Base-by-base conservation (phyloP, 2,888 invertebrate genomes). In the Zonitis immaculata region DNA sequence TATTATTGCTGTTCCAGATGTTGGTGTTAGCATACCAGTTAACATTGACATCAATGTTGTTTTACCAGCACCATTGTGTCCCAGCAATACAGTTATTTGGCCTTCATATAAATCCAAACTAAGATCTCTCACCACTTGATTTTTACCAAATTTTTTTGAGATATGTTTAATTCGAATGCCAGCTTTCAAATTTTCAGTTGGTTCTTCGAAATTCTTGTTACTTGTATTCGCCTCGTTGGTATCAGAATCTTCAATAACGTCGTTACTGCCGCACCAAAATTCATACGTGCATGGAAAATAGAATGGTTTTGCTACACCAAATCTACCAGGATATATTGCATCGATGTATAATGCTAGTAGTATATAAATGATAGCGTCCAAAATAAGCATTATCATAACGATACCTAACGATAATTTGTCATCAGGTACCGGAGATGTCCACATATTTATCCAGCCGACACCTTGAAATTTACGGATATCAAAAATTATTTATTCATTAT, bases 11-110 rank as follows among this genome's bases (percentile, higher is more conserved):
- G 85, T 84, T 0, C 91, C 91, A 16, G 79, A 78, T 0, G 83
- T 83, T 3, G 85, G 83, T 18, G 83, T 80, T 52, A 86, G 78
- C 76, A 88, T 85, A 39, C 87, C 95, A 32, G 93, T 94, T 42
- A 95, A 76, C 87, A 95, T 94, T 0, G 91, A 91, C 78, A 93
- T 91, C 1, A 91, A 90, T 0, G 92, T 92, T 0, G 91, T 91
- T 77, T 94, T 93, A 9, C 93, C 93, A 47, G 92, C 92, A 6
- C 93, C 92, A 66, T 89, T 90, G 20, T 88, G 87, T 0, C 87
- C 88, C 28, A 89, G 75, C 18, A 88, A 67, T 2, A 88, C 89
- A 0, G 91, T 91, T 57, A 91, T 91, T 75, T 93, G 90, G 53
- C 88, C 86, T 67, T 88, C 85, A 66, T 88, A 91, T 79, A 93